These are phyloP conservation scores for Bedellia somnulentella DNA, from an alignment of 2,888 invertebrate genomes.

Conservation along the genomic window DNA sequence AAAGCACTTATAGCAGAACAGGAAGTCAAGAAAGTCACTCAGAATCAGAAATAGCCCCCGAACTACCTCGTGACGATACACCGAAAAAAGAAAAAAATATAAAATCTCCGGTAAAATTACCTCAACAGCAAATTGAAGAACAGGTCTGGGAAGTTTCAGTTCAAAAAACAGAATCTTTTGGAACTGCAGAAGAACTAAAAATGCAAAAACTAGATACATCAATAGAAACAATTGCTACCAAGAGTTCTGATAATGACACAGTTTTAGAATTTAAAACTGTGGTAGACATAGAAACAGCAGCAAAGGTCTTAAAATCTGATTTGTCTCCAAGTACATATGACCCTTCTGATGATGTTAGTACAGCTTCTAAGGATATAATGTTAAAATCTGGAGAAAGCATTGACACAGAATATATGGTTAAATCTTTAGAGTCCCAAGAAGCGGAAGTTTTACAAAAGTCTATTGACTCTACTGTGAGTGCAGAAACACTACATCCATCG, in stretches of 20 bases:
- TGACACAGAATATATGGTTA: constrained; percentile 53
- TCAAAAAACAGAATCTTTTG: constrained; percentile 39
- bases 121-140: constrained; percentile 44
- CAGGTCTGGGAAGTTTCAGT: constrained; percentile 49
- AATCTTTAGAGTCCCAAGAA: constrained; percentile 54
- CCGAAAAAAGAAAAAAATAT: constrained; percentile 32
- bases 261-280: constrained; percentile 25
- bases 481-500: constrained; percentile 52
- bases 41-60: constrained; percentile 56
- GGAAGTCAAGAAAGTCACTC: constrained; percentile 61
- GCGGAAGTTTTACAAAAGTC: constrained; percentile 53
- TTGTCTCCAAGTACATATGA: constrained; percentile 40
- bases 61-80: constrained; percentile 47
- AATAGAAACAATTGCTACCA: constrained; percentile 20
- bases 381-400: constrained; percentile 53
- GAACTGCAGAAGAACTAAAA: constrained; percentile 29
- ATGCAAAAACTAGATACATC: constrained; percentile 17
- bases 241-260: constrained; percentile 24
- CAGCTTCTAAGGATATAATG: constrained; percentile 48
- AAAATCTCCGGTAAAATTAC: constrained; percentile 44
- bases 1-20: constrained; percentile 51
- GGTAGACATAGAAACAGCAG: constrained; percentile 22
- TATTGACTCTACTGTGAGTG: constrained; percentile 54
- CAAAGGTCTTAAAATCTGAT: constrained; percentile 33
- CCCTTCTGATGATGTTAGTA: constrained; percentile 41